These are phyloP conservation scores for Mycetomoellerius zeteki DNA, from an alignment of 1,140 invertebrate genomes.

Conservation along the genomic window DNA sequence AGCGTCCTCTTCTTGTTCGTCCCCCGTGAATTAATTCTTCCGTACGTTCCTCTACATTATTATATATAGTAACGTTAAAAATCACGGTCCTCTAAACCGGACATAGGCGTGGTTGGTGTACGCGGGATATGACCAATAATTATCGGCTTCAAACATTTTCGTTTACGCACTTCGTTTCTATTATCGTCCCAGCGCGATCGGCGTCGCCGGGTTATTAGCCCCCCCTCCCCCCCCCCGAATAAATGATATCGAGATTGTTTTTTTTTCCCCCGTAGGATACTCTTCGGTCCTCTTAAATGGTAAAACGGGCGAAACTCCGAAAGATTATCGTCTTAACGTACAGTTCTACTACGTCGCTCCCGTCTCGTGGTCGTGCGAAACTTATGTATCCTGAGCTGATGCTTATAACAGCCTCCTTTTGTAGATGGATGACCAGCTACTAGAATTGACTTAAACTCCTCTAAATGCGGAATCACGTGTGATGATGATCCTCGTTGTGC, in stretches of 20 bases:
- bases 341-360: slow-evolving; percentile 62
- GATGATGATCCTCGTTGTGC: slow-evolving; percentile 74
- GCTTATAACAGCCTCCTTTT: slow-evolving; percentile 69
- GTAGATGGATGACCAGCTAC: slow-evolving; percentile 70
- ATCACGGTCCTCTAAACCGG: slow-evolving; percentile 68
- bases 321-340: slow-evolving; percentile 63
- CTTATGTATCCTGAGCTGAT: slow-evolving; percentile 75
- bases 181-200: slow-evolving; percentile 46
- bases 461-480: slow-evolving; percentile 55
- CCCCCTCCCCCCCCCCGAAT: neutral
- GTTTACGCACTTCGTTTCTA: slow-evolving; percentile 51
- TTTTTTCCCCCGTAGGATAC: slow-evolving; percentile 32
- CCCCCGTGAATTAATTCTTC: slow-evolving; percentile 38
- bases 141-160: slow-evolving; percentile 62
- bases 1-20: slow-evolving; percentile 5
- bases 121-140: slow-evolving; percentile 69
- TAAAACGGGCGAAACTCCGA: slow-evolving; percentile 57
- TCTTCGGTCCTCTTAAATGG: slow-evolving; percentile 34
- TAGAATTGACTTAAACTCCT: slow-evolving; percentile 74
- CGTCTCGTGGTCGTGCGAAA: slow-evolving; percentile 62
- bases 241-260: slow-evolving; percentile 57
- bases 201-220: slow-evolving; percentile 18
- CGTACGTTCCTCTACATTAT: slow-evolving; percentile 48
- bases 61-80: slow-evolving; percentile 71
- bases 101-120: slow-evolving; percentile 73